Evolutionary conservation across 2,113 vertebrate genomes (phyloP).

Genomic region (Dromas ardeola): DNA sequence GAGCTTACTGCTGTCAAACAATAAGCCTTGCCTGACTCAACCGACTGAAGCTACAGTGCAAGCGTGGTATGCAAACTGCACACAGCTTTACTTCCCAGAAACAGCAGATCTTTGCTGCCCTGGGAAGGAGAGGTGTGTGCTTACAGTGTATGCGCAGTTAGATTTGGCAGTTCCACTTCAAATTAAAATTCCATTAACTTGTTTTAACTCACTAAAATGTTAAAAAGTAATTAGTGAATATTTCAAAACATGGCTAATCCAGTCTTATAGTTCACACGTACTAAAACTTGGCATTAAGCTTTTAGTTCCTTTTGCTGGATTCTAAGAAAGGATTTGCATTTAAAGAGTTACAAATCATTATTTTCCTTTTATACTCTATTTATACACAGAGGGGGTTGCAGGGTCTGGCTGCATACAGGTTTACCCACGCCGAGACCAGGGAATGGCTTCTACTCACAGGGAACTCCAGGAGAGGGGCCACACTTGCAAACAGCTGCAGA

Average conservation of each 20-base stretch:
- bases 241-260: not conserved
- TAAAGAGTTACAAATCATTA: not conserved
- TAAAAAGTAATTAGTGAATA: not conserved
- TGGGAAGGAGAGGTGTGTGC: not conserved
- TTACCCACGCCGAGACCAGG: not conserved
- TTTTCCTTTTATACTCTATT: not conserved
- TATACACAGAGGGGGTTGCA: not conserved
- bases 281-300: not conserved
- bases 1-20: not conserved
- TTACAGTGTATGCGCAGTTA: not conserved
- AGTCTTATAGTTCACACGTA: not conserved
- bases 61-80: not conserved
- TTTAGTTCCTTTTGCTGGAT: not conserved
- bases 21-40: not conserved
- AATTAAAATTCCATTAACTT: not conserved
- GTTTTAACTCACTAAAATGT: not conserved
- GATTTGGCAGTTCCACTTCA: not conserved
- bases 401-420: not conserved
- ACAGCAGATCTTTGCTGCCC: not conserved
- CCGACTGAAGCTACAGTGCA: not conserved
- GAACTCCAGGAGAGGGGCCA: constrained; percentile 94
- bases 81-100: not conserved
- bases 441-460: constrained; percentile 79
- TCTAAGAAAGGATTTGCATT: not conserved
- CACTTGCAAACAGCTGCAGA: constrained; percentile 95